A percentile compares a stretch with the other conserved stretches of the same genome.
Conservation (phyloP, 2,888 invertebrate genomes). For the Bembecia ichneumoniformis region DNA sequence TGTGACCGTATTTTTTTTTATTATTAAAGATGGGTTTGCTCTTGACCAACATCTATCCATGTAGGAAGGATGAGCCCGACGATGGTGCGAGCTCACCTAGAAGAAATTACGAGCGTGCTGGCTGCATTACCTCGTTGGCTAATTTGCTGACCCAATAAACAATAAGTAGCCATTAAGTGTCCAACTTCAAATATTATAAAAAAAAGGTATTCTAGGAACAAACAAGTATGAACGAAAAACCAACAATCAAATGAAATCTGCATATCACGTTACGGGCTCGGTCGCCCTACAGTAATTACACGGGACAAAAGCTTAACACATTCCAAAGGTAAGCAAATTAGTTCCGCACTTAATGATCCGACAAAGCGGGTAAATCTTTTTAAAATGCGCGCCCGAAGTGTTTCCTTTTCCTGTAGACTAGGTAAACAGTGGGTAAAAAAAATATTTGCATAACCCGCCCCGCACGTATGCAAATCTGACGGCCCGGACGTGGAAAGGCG, state of each 20-base stretch:
- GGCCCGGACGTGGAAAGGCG: conserved; percentile 56
- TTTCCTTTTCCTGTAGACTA: conserved; percentile 58
- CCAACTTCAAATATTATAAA: no score
- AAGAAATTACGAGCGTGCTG: no score
- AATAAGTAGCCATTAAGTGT: no score
- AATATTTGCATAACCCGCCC: conserved; percentile 67
- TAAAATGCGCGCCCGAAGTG: conserved; percentile 61
- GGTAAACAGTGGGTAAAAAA: conserved; percentile 63
- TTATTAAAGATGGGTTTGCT: no score
- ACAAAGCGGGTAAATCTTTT: conserved; percentile 72
- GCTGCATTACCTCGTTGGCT: no score
- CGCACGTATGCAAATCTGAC: conserved; percentile 62
- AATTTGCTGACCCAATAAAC: no score
- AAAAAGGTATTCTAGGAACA: neutral
- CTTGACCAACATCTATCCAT: no score
- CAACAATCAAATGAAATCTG: conserved; percentile 40
- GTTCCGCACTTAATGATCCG: conserved; percentile 71
- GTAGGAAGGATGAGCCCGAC: no score
- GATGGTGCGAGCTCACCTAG: no score
- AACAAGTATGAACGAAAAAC: conserved; percentile 28
- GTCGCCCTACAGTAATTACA: conserved; percentile 57
- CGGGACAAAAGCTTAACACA: conserved; percentile 64
- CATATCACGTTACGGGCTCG: conserved; percentile 61
- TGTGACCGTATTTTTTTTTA: no score
- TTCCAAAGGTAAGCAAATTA: conserved; percentile 73